phyloP scores from a whole-genome alignment of 2,113 vertebrate species.

The Merops nubicus region DNA sequence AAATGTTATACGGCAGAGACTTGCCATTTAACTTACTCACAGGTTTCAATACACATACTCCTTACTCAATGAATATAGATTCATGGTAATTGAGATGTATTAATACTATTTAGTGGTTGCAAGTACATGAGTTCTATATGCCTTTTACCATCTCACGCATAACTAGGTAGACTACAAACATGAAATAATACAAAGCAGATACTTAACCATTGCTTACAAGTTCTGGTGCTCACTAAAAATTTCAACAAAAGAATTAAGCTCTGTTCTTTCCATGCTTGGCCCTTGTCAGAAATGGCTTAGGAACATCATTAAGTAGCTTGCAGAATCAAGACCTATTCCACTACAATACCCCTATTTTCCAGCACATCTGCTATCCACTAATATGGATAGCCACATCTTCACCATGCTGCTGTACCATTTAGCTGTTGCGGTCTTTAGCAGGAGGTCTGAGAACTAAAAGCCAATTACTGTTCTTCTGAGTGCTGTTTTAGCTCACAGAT shows the following conservation, averaged over 20 bases:
- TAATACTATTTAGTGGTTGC: neutral
- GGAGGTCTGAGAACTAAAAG: constrained; percentile 12
- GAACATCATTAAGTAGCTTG: neutral
- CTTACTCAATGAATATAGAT: neutral
- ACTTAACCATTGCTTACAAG: neutral
- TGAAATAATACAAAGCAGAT: neutral
- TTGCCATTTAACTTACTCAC: neutral
- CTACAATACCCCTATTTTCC: constrained; percentile 26
- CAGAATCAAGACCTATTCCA: neutral
- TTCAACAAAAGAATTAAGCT: neutral
- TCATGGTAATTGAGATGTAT: neutral
- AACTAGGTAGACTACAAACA: neutral
- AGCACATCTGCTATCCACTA: neutral
- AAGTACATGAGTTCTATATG: neutral
- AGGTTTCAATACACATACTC: neutral
- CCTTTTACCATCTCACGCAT: neutral
- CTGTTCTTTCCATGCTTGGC: neutral
- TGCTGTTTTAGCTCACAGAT: neutral
- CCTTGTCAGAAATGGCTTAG: neutral
- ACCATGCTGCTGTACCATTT: neutral
- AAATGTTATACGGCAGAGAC: neutral
- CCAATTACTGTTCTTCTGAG: neutral
- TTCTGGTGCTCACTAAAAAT: neutral
- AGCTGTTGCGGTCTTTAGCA: neutral
- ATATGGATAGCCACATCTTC: neutral